These are phyloP conservation scores for Lucinisca nassula DNA, from an alignment of 2,888 invertebrate genomes.

Conservation along the genomic window DNA sequence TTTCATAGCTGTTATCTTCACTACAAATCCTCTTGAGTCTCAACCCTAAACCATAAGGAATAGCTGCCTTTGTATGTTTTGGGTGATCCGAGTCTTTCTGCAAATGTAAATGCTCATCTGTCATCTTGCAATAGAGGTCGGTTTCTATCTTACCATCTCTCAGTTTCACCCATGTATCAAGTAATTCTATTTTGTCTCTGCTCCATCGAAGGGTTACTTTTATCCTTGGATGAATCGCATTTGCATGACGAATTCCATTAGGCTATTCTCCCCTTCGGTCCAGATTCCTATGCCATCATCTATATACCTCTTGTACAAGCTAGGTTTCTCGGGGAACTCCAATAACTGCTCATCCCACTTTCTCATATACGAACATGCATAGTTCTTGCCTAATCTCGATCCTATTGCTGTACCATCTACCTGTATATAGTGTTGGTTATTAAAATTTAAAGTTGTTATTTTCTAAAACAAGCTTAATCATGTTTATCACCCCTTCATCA, in stretches of 20 bases:
- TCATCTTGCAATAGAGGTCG: neutral
- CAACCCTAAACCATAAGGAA: neutral
- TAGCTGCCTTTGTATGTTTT: neutral
- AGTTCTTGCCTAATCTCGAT: neutral
- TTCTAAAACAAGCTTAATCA: neutral
- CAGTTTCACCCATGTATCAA: neutral
- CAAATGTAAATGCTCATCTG: too few species aligned
- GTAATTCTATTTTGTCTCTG: neutral
- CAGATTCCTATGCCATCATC: conserved; percentile 9
- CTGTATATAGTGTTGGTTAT: neutral
- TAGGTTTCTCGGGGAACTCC: neutral
- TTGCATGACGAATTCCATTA: neutral
- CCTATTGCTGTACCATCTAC: neutral
- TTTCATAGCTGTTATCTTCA: neutral
- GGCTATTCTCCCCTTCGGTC: neutral
- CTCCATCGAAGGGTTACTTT: neutral
- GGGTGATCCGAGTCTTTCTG: neutral
- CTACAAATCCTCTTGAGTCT: neutral
- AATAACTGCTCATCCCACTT: neutral
- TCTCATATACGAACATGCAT: neutral
- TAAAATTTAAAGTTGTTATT: neutral
- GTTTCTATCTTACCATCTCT: neutral
- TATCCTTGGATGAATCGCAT: neutral
- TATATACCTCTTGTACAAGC: neutral
- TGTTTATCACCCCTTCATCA: neutral